Base-by-base conservation (phyloP, 2,113 vertebrate species). In the Mesembrinibis cayennensis region DNA sequence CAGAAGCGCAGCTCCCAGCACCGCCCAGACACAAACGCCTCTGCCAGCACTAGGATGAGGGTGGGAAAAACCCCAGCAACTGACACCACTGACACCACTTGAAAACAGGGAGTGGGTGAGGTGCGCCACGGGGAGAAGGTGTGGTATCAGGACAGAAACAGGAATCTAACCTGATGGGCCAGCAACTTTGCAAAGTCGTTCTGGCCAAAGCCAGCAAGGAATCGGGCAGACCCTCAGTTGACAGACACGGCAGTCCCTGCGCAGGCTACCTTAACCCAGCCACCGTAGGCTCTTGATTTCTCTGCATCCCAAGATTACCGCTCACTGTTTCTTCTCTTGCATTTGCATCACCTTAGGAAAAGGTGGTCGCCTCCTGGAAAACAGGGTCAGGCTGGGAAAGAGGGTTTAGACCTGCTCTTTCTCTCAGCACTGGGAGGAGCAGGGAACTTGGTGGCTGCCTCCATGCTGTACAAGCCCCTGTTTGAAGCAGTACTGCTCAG, bases 141-240 rank as follows among this genome's bases (percentile, higher is more conserved):
- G 59, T 21, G 42, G 19, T 40, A 14, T 18, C 16, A 14, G 38
- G 20, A 16, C 9, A 34, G 59, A 47, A n/a, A 18, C 0, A 17
- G n/a, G 15, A 34, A 26, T 52, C 4, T 8, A 49, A 45, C 25
- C 27, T 21, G 25, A 36, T 5, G 40, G 55, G 7, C 13, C 77
- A 56, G 22, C 12, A 62, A 26, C 47, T 84, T 47, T 44, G 38
- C 36, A 73, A 32, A 45, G 38, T 21, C 1, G 0, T n/a, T 30
- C 13, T 9, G 11, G 16, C 13, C 20, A 22, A 61, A 93, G 53
- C 32, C 62, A 40, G 23, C 36, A 44, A 32, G 62, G 71, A 52
- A 42, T 2, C 0, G 0, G 11, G n/a, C 38, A 76, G 58, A 18
- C 5, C 15, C 56, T 61, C 8, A 3, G 4, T 30, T 67, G 15